A percentile compares a stretch with the other conserved stretches of the same genome.
These are phyloP conservation scores for Apis mellifera DNA, from an alignment of 1,140 invertebrate species.

Conservation along the genomic window DNA sequence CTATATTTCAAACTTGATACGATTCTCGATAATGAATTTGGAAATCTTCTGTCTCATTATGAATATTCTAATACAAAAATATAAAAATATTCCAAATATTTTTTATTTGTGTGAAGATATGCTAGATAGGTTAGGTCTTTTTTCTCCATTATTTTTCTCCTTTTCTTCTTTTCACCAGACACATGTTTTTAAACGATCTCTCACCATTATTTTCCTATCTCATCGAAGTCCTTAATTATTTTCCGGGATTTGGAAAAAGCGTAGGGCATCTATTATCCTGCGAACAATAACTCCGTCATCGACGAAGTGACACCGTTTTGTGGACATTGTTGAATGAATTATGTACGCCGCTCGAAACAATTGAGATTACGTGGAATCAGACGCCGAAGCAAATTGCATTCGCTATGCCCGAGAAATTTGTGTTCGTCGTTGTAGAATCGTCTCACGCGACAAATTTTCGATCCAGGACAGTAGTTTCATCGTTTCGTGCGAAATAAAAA, in stretches of 20 bases:
- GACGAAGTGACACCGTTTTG: slow-evolving; percentile 8
- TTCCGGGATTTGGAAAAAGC: neutral
- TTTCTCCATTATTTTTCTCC: neutral
- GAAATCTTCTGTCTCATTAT: no score
- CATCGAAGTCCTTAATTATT: neutral
- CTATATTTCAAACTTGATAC: no score
- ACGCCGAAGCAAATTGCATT: neutral
- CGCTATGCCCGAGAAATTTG: neutral
- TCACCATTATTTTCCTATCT: neutral
- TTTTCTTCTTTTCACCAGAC: neutral
- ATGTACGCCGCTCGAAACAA: slow-evolving; percentile 6
- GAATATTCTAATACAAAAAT: no score
- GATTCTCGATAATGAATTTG: no score
- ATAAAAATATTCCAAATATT: no score
- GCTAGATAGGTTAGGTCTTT: neutral
- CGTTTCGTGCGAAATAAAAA: neutral
- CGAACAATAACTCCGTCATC: neutral
- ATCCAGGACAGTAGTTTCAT: neutral
- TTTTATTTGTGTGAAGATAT: neutral
- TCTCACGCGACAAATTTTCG: neutral
- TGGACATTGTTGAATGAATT: slow-evolving; percentile 6
- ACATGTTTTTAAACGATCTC: neutral
- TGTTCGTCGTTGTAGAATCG: neutral
- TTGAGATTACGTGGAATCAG: neutral
- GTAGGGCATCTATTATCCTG: neutral